phyloP scores from a whole-genome alignment of 1,140 invertebrate genomes.

The Drosophila chauvacae region DNA sequence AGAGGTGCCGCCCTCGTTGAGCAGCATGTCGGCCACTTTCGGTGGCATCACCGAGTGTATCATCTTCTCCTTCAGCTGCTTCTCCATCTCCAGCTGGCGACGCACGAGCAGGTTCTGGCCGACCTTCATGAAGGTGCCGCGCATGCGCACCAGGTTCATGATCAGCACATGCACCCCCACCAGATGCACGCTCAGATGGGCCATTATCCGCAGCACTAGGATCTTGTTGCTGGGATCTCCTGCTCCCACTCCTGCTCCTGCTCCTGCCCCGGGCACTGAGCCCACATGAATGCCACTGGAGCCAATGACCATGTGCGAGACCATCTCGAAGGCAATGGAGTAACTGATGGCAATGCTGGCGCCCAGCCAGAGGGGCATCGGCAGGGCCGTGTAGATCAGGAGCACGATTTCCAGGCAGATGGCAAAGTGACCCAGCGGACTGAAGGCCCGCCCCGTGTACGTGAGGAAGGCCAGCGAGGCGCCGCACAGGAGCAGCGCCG shows the following conservation, averaged over 20 bases:
- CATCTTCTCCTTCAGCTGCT: conserved; percentile 98
- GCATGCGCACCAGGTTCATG: conserved; percentile 95
- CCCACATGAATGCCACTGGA: conserved; percentile 81
- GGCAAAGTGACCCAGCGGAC: conserved; percentile 92
- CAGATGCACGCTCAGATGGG: conserved; percentile 95
- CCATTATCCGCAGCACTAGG: conserved; percentile 90
- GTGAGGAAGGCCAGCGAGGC: conserved; percentile 77
- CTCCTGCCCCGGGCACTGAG: conserved; percentile 33
- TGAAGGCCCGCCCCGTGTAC: conserved; percentile 85
- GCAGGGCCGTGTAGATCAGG: conserved; percentile 96
- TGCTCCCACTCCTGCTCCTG: background rate
- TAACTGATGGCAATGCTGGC: conserved; percentile 91
- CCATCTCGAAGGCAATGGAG: conserved; percentile 92
- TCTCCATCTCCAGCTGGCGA: conserved; percentile 95
- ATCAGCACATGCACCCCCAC: conserved; percentile 96
- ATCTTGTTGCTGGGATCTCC: conserved; percentile 86
- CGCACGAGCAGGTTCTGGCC: conserved; percentile 95
- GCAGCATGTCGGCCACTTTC: conserved; percentile 94
- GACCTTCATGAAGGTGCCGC: conserved; percentile 98
- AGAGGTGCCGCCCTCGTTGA: conserved; percentile 88
- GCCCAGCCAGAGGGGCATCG: conserved; percentile 94
- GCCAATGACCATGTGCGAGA: conserved; percentile 85
- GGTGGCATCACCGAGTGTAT: conserved; percentile 98
- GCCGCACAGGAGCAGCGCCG: conserved; percentile 69
- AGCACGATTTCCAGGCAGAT: conserved; percentile 94